Percentiles rank a stretch among this genome's conserved stretches.
phyloP scores from a whole-genome alignment of 2,888 invertebrate genomes.

The Scrobipalpa atriplicella region DNA sequence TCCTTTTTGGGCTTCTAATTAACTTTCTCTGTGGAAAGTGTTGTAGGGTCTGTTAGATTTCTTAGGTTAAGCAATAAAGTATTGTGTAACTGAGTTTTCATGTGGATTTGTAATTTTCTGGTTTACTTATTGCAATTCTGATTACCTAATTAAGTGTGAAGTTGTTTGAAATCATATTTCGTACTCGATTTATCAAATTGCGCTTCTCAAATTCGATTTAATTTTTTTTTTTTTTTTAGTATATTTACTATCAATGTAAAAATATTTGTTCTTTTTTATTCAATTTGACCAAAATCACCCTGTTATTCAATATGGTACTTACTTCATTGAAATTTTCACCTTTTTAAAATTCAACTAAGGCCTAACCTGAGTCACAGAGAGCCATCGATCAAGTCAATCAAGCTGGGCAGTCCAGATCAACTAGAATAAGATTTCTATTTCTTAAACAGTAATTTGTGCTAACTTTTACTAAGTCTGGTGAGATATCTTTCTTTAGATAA shows the following conservation, averaged over 20 bases:
- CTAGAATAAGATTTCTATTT: conserved; percentile 10
- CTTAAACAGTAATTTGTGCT: conserved; percentile 20
- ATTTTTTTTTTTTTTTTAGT: too few relatives aligned
- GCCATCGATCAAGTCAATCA: conserved; percentile 22
- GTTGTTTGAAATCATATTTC: too few relatives aligned
- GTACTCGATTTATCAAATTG: too few relatives aligned
- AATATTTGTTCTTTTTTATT: not conserved
- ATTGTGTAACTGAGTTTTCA: conserved; percentile 1
- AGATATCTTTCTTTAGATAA: conserved; percentile 4
- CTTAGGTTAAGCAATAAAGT: conserved; percentile 7
- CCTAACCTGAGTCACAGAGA: not conserved
- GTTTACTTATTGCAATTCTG: too few relatives aligned
- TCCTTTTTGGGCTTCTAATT: conserved; percentile 54
- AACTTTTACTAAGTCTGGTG: conserved; percentile 20
- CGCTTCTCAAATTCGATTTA: too few relatives aligned
- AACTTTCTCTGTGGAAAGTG: conserved; percentile 68
- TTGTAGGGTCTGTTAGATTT: conserved; percentile 28
- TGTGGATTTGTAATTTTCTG: not conserved
- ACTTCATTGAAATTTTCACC: not conserved
- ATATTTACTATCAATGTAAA: too few relatives aligned
- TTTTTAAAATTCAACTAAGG: not conserved
- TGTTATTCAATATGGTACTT: not conserved
- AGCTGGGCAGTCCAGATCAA: not conserved
- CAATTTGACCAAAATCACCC: too few relatives aligned
- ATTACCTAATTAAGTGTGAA: too few relatives aligned